These are phyloP conservation scores for Eupithecia subumbrata DNA, from an alignment of 2,888 invertebrate genomes.

Conservation along the genomic window DNA sequence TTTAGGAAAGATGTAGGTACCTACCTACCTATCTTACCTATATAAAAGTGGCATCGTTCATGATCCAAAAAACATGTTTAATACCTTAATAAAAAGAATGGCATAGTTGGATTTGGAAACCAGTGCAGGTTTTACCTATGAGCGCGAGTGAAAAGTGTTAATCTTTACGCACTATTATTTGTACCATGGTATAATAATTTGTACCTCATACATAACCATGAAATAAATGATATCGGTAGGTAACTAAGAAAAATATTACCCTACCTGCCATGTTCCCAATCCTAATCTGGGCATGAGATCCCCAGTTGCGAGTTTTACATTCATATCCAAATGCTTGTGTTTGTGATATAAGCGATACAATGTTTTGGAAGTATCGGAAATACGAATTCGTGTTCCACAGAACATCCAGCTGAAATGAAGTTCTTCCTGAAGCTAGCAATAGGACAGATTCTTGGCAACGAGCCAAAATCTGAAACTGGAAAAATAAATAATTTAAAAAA, in stretches of 20 bases:
- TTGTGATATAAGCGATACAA: constrained; percentile 51
- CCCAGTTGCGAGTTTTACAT: constrained; percentile 72
- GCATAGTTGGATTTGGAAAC: neutral
- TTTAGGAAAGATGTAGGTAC: no score
- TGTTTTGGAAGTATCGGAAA: constrained; percentile 46
- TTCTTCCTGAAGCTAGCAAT: constrained; percentile 12
- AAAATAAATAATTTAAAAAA: neutral
- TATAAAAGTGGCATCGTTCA: no score
- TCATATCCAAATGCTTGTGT: constrained; percentile 68
- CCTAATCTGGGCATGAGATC: constrained; percentile 88
- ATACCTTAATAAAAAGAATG: no score
- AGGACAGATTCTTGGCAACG: constrained; percentile 65
- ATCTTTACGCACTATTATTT: neutral
- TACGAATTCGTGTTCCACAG: constrained; percentile 51
- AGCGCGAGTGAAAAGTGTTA: neutral
- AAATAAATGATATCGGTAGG: neutral
- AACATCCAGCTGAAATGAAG: constrained; percentile 53
- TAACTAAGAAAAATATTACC: constrained; percentile 59
- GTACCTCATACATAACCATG: neutral
- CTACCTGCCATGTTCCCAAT: constrained; percentile 90
- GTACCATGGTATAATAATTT: no score
- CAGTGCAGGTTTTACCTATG: neutral
- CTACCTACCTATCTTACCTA: no score
- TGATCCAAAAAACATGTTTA: no score
- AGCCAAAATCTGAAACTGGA: constrained; percentile 54